phyloP scores from a whole-genome alignment of 2,113 vertebrate genomes.

The Tenebrosternarchus preto region DNA sequence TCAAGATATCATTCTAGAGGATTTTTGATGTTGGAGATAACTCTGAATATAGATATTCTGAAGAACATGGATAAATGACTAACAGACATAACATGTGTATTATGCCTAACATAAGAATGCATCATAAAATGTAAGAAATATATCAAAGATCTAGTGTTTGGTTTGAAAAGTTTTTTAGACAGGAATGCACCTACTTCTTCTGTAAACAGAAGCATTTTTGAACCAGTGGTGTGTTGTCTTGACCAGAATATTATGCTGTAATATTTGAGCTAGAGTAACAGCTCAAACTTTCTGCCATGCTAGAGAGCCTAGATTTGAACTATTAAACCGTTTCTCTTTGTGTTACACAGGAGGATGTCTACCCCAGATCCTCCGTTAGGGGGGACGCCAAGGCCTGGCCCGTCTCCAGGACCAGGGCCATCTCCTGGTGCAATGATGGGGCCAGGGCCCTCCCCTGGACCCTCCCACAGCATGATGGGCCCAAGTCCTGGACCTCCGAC shows the following conservation, averaged over 20 bases:
- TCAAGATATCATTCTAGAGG: too few species aligned
- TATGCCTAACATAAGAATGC: too few species aligned
- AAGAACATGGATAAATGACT: too few species aligned
- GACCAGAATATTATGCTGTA: too few species aligned
- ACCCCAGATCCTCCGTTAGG: conserved; percentile 90
- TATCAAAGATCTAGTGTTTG: too few species aligned
- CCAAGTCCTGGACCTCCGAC: conserved; percentile 86
- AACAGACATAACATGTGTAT: too few species aligned
- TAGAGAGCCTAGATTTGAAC: too few species aligned
- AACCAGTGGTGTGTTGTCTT: too few species aligned
- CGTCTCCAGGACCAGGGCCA: conserved; percentile 85
- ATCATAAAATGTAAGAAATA: too few species aligned
- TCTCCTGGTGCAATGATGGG: conserved; percentile 87
- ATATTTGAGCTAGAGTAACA: too few species aligned
- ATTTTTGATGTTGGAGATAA: too few species aligned
- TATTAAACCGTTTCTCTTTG: conserved; percentile 42
- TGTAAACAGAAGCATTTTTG: not conserved
- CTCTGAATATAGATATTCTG: too few species aligned
- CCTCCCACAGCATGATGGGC: conserved; percentile 92
- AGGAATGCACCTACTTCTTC: not conserved
- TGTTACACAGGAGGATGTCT: conserved; percentile 79
- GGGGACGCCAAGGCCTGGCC: conserved; percentile 84
- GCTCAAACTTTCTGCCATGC: not conserved
- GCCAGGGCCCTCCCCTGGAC: conserved; percentile 86
- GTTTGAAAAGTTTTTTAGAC: not conserved